Percentiles rank a stretch among this genome's conserved stretches.
Conservation (phyloP, 2,888 invertebrate genomes). For the Platycnemis pennipes region DNA sequence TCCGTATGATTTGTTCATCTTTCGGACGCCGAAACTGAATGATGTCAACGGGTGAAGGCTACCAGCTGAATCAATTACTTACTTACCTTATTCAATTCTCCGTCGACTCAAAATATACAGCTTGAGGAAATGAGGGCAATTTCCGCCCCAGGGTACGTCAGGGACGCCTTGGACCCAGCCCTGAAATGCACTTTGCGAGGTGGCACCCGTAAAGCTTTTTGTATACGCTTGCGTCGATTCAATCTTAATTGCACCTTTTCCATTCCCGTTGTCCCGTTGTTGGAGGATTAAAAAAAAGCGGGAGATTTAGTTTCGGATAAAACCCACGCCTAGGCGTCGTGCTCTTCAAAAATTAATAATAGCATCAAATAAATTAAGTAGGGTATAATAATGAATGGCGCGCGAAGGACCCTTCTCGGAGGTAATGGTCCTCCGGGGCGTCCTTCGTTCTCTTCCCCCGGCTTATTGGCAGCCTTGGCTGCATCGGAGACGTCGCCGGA, state of each 20-base stretch:
- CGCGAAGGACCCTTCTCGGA: not conserved
- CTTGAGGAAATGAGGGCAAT: too few relatives aligned
- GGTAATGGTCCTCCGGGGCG: not conserved
- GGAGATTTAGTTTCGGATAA: not conserved
- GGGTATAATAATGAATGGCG: not conserved
- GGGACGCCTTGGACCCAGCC: too few relatives aligned
- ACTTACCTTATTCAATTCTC: too few relatives aligned
- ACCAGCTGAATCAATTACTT: too few relatives aligned
- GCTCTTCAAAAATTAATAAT: not conserved
- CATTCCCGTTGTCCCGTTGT: too few relatives aligned
- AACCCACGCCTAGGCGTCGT: not conserved
- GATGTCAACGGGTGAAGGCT: not conserved
- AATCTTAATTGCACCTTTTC: slow-evolving; percentile 11
- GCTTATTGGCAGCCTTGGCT: not conserved
- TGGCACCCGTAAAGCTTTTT: too few relatives aligned
- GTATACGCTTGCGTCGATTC: not conserved
- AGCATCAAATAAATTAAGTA: not conserved
- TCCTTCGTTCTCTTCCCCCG: not conserved
- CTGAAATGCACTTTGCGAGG: too few relatives aligned
- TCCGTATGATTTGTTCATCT: not conserved
- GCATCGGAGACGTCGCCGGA: not conserved
- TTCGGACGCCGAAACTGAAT: not conserved
- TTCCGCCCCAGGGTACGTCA: too few relatives aligned
- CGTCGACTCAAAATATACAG: too few relatives aligned
- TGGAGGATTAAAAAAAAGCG: not conserved